Percentiles rank a stretch among this genome's conserved stretches.
These are phyloP conservation scores for Trididemnum clinides DNA, from an alignment of 23 tunicate genomes.

Conservation along the genomic window DNA sequence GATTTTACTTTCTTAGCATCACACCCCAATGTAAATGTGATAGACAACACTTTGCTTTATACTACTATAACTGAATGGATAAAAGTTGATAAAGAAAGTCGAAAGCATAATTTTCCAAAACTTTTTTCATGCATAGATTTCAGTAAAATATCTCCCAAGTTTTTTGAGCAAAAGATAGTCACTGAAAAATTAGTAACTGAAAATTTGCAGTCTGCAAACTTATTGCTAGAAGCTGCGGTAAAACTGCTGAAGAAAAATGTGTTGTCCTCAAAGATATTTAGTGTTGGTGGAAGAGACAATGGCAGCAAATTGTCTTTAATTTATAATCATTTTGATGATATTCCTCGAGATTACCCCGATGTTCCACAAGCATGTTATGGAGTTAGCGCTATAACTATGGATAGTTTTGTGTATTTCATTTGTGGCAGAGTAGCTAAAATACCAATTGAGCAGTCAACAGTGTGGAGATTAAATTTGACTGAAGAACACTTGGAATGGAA, in stretches of 20 bases:
- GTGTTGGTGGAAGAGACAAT: background rate
- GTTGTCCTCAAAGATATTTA: background rate
- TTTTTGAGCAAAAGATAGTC: background rate
- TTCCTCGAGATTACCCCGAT: background rate
- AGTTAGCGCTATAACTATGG: too few relatives aligned
- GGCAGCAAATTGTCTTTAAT: background rate
- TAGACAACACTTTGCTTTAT: background rate
- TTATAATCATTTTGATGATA: background rate
- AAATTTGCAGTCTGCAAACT: background rate
- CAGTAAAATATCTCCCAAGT: background rate
- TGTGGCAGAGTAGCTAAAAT: background rate
- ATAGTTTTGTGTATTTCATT: background rate
- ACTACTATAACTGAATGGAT: background rate
- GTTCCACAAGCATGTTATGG: too few relatives aligned
- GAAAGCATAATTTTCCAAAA: background rate
- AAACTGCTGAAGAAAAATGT: background rate
- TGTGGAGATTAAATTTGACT: background rate
- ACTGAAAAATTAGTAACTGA: background rate
- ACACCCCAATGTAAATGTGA: background rate
- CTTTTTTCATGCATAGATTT: background rate
- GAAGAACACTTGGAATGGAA: background rate
- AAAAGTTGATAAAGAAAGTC: background rate
- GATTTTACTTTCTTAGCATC: background rate
- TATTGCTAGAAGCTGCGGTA: too few relatives aligned
- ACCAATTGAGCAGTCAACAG: too few relatives aligned